Conservation (phyloP, 1,140 invertebrate genomes). For the Pygmarrhopalites habei region DNA sequence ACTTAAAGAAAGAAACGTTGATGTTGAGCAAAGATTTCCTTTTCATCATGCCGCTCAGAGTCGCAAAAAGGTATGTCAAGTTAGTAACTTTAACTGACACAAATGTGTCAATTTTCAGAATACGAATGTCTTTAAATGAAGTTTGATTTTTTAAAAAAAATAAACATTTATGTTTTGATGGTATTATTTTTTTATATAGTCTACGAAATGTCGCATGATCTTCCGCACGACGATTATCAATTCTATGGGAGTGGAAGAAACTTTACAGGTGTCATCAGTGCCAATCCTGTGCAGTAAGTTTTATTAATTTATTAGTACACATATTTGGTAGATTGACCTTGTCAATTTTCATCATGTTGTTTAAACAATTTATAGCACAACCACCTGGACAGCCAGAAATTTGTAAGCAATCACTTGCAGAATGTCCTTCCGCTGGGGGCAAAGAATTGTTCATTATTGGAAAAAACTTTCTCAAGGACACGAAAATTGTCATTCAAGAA, state of each 20-base stretch:
- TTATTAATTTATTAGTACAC: neutral
- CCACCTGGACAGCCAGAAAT: conserved; percentile 92
- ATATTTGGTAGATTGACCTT: neutral
- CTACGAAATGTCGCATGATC: conserved; percentile 87
- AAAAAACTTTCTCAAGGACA: conserved; percentile 94
- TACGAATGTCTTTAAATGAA: no score
- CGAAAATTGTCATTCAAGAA: conserved; percentile 75
- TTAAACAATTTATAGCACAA: conserved; percentile 60
- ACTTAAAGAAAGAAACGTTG: conserved; percentile 88
- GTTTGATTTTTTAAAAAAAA: no score
- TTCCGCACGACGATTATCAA: conserved; percentile 72
- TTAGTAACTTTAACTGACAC: no score
- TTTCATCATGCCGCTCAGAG: conserved; percentile 59
- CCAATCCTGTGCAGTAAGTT: conserved; percentile 93
- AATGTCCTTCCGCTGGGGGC: conserved; percentile 70
- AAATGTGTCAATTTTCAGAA: no score
- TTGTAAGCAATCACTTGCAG: conserved; percentile 79
- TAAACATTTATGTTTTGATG: no score
- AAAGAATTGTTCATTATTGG: conserved; percentile 89
- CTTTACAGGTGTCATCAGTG: conserved; percentile 84
- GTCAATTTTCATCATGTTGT: neutral
- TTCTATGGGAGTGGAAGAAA: conserved; percentile 65
- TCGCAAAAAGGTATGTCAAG: conserved; percentile 92
- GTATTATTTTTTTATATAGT: no score
- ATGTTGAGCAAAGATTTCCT: conserved; percentile 86